These are phyloP conservation scores for Oreochromis tanganicae DNA, from an alignment of 2,113 vertebrate species.

Conservation along the genomic window DNA sequence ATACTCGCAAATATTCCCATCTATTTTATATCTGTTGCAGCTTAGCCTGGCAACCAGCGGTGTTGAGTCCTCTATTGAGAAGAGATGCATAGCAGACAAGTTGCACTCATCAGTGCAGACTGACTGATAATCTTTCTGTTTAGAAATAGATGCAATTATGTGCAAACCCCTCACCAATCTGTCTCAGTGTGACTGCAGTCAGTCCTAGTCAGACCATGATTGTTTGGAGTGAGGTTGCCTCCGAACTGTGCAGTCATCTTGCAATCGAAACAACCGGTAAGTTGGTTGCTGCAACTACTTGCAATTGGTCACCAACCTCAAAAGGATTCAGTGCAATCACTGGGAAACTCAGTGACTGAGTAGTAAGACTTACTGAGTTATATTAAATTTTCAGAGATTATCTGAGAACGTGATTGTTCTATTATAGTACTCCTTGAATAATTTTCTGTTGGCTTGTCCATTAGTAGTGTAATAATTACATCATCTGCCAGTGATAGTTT, in stretches of 20 bases:
- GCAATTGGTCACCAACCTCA: background rate
- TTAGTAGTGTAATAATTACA: background rate
- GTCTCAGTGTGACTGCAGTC: background rate
- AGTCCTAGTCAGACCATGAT: background rate
- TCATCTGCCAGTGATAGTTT: background rate
- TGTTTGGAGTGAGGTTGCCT: background rate
- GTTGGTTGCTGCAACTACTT: background rate
- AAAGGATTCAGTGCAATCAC: background rate
- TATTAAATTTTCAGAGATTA: background rate
- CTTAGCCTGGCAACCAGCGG: background rate
- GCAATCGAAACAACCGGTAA: background rate
- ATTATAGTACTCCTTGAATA: background rate
- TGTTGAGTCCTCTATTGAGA: background rate
- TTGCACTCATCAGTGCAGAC: background rate
- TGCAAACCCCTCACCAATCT: background rate
- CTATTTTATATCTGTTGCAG: background rate
- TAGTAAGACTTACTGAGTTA: background rate
- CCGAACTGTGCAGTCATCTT: background rate
- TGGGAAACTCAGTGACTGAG: background rate
- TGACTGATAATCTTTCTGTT: background rate
- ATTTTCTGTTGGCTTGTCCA: background rate
- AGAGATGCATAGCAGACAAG: background rate
- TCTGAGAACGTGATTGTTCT: background rate
- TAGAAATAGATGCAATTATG: background rate
- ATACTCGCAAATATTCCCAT: background rate